Evolutionary conservation across 2,888 invertebrate species (phyloP).

Genomic region (Coleophora deauratella): DNA sequence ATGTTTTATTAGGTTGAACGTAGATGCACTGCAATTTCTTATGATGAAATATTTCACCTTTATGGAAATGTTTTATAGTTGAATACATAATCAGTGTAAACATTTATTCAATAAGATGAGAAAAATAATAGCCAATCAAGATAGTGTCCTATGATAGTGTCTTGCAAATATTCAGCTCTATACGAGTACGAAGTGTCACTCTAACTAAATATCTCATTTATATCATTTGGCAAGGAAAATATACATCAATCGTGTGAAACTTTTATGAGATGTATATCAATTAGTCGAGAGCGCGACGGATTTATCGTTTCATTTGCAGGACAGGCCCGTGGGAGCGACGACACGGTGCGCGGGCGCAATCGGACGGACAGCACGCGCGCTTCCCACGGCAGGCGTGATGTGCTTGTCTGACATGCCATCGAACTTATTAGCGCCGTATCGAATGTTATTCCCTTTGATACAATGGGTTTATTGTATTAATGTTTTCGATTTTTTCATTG

Average conservation of each 20-base stretch:
- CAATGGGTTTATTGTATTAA: not conserved
- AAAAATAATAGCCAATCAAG: no score
- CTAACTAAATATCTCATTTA: not conserved
- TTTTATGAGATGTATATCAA: slow-evolving; percentile 34
- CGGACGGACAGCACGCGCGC: slow-evolving; percentile 24
- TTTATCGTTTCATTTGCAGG: slow-evolving; percentile 28
- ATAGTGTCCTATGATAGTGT: no score
- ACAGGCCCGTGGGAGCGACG: slow-evolving; percentile 39
- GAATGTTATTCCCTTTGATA: slow-evolving; percentile 44
- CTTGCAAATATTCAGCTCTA: no score
- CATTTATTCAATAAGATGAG: no score
- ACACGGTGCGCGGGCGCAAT: slow-evolving; percentile 42
- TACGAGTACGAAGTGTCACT: no score
- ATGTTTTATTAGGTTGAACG: slow-evolving; percentile 22
- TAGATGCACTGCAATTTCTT: slow-evolving; percentile 21
- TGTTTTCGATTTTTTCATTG: no score
- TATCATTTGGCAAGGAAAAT: slow-evolving; percentile 4
- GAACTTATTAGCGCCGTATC: slow-evolving; percentile 41
- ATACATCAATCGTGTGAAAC: slow-evolving; percentile 23
- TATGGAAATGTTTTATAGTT: no score
- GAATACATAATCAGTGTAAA: not conserved
- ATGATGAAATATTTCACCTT: slow-evolving; percentile 14
- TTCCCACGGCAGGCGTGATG: slow-evolving; percentile 38
- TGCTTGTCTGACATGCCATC: slow-evolving; percentile 25
- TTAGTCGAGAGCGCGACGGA: slow-evolving; percentile 23